Evolutionary conservation across 2,797 vertebrate genomes (phyloP).

Genomic region (Limnodromus scolopaceus): DNA sequence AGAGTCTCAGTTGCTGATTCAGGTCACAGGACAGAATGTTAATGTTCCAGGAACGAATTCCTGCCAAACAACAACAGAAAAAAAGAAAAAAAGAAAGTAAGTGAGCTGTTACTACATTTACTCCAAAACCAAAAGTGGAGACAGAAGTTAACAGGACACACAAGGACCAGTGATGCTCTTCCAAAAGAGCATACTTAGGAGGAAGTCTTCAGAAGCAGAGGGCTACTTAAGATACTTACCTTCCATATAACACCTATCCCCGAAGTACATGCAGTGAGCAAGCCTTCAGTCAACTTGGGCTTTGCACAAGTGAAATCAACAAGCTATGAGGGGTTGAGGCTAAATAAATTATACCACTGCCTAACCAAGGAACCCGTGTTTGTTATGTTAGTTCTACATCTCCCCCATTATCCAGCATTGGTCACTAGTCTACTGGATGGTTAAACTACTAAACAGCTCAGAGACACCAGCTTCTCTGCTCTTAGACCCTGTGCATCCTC

Average conservation of each 20-base stretch:
- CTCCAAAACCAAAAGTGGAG: not conserved
- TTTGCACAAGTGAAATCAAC: not conserved
- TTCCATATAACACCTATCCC: not conserved
- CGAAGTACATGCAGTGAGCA: not conserved
- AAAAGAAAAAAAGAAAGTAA: not conserved
- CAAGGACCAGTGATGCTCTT: not conserved
- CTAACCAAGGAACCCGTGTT: not conserved
- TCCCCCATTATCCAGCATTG: not conserved
- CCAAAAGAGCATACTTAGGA: not conserved
- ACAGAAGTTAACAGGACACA: not conserved
- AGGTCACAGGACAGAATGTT: slow-evolving; percentile 85
- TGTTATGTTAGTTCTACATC: not conserved
- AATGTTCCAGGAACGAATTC: slow-evolving; percentile 89
- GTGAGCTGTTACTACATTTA: not conserved
- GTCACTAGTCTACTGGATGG: not conserved
- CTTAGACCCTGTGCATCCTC: not conserved
- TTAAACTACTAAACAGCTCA: not conserved
- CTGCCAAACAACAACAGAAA: slow-evolving; percentile 70
- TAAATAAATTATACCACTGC: not conserved
- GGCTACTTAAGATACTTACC: not conserved
- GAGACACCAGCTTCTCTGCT: not conserved
- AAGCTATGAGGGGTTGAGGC: not conserved
- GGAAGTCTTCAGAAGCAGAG: not conserved
- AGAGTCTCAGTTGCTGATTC: slow-evolving; percentile 90
- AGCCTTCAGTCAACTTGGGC: not conserved